phyloP scores from a whole-genome alignment of 2,888 invertebrate genomes.

The Drosophila histrio region DNA sequence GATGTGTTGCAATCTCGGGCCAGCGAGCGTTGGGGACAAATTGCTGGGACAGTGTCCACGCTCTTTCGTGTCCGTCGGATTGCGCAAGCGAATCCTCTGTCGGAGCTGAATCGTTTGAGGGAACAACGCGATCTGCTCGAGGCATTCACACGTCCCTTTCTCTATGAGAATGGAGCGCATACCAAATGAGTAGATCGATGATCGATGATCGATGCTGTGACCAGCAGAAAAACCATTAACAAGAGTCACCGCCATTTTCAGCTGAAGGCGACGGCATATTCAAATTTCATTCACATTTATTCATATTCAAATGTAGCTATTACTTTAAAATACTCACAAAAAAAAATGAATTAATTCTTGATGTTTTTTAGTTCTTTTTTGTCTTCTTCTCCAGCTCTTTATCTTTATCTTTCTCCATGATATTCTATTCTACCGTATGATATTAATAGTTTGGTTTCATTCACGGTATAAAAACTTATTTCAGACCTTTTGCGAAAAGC shows the following conservation, averaged over 20 bases:
- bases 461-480: too few relatives aligned
- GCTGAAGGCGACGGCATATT: background rate
- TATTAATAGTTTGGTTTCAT: too few relatives aligned
- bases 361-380: too few relatives aligned
- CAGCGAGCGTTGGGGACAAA: conserved; percentile 60
- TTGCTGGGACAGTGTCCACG: conserved; percentile 57
- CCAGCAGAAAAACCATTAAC: background rate
- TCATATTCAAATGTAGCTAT: background rate
- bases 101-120: conserved; percentile 51
- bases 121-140: conserved; percentile 70
- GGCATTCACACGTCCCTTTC: conserved; percentile 61
- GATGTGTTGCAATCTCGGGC: conserved; percentile 41
- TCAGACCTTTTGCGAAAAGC: too few relatives aligned
- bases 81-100: conserved; percentile 35
- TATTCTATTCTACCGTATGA: too few relatives aligned
- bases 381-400: background rate
- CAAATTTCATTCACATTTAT: background rate
- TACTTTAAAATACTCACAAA: background rate
- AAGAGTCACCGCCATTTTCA: too few relatives aligned
- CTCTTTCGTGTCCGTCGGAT: conserved; percentile 62
- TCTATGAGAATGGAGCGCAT: conserved; percentile 32
- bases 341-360: too few relatives aligned
- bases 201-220: conserved; percentile 2
- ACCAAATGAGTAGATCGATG: conserved; percentile 2
- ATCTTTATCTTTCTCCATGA: too few relatives aligned